Percentiles rank a stretch among this genome's conserved stretches.
Conservation (phyloP, 2,113 vertebrate genomes). For the Myanophis thanlyinensis region DNA sequence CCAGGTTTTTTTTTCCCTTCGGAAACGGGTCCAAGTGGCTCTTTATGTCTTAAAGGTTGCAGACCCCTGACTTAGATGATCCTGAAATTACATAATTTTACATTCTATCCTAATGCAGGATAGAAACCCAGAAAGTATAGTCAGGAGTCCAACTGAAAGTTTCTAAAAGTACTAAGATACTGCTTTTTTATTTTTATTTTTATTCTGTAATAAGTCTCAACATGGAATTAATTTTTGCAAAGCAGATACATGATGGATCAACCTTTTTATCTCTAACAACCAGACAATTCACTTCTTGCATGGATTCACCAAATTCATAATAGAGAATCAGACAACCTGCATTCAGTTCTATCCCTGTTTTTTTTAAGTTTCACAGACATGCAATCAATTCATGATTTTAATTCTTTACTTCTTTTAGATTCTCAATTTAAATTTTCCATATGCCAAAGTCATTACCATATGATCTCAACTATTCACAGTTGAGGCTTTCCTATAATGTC, state of each 20-base stretch:
- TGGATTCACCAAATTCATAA: neutral
- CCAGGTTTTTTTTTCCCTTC: too few species aligned
- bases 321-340: neutral
- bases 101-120: neutral
- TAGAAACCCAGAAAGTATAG: neutral
- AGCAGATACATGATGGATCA: neutral
- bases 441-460: neutral
- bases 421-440: neutral
- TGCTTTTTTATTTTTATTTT: neutral
- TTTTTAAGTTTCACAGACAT: neutral
- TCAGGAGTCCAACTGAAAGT: neutral
- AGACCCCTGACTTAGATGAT: neutral
- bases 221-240: neutral
- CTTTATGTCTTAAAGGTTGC: too few species aligned
- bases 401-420: neutral
- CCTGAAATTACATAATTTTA: neutral
- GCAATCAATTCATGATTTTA: neutral
- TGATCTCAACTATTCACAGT: neutral
- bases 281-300: neutral
- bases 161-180: neutral
- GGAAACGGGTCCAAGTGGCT: too few species aligned
- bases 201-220: neutral
- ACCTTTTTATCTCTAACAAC: neutral
- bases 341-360: neutral
- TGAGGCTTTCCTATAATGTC: neutral